These are phyloP conservation scores for Nebria salina DNA, from an alignment of 2,888 invertebrate species.

Conservation along the genomic window DNA sequence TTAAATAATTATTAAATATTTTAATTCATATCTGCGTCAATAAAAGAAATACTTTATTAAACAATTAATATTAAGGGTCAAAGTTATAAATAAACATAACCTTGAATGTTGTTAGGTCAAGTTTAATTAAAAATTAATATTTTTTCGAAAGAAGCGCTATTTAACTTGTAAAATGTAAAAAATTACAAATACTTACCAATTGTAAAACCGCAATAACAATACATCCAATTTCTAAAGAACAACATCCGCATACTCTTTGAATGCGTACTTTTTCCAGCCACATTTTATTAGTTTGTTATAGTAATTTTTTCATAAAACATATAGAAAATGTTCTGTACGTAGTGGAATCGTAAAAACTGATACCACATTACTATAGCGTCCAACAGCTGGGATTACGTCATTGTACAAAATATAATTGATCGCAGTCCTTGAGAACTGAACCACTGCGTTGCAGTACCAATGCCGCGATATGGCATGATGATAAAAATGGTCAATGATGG, in stretches of 20 bases:
- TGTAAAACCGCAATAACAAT: slow-evolving; percentile 2
- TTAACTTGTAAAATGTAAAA: neutral
- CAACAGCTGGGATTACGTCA: neutral
- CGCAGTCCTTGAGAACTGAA: neutral
- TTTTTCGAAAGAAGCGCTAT: neutral
- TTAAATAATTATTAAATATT: too few relatives aligned
- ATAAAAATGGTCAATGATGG: neutral
- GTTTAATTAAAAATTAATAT: neutral
- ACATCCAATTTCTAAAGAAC: neutral
- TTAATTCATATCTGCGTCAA: too few relatives aligned
- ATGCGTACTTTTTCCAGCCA: slow-evolving; percentile 9
- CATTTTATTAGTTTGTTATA: neutral
- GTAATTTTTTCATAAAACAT: neutral
- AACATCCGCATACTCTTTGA: neutral
- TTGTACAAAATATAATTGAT: neutral
- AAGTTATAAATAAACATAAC: neutral
- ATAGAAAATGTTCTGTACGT: neutral
- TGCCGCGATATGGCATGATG: neutral
- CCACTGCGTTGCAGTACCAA: neutral
- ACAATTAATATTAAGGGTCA: too few relatives aligned
- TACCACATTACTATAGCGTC: neutral
- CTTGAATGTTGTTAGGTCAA: neutral
- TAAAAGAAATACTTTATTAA: too few relatives aligned
- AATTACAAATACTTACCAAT: neutral
- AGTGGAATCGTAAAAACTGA: neutral